phyloP scores from a whole-genome alignment of 2,888 invertebrate genomes.

The Nomada goodeniana region DNA sequence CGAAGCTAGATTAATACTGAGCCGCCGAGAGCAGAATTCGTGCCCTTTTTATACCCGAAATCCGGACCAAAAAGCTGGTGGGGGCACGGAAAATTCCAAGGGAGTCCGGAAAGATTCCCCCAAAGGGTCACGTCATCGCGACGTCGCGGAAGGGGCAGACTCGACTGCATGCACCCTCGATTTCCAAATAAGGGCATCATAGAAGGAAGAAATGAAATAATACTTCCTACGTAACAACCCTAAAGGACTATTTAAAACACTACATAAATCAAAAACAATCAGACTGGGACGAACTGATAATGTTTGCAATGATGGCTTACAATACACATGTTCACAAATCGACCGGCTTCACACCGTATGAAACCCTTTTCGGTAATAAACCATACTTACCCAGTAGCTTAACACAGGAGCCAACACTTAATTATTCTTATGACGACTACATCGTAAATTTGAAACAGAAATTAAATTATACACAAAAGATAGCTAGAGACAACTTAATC shows the following conservation, averaged over 20 bases:
- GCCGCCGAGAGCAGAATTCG: no score
- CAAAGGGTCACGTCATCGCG: no score
- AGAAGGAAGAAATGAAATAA: no score
- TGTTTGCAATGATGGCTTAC: slow-evolving; percentile 19
- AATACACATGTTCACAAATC: slow-evolving; percentile 4
- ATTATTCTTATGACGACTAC: slow-evolving; percentile 17
- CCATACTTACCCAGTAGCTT: neutral
- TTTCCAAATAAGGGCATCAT: no score
- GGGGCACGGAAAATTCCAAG: no score
- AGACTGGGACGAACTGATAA: slow-evolving; percentile 11
- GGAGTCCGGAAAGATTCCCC: no score
- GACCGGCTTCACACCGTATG: slow-evolving; percentile 5
- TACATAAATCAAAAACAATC: neutral
- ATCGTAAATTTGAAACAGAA: slow-evolving; percentile 22
- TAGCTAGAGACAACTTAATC: slow-evolving; percentile 23
- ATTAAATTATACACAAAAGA: slow-evolving; percentile 13
- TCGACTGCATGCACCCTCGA: no score
- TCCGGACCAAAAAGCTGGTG: no score
- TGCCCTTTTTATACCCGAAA: no score
- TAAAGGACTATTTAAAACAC: slow-evolving; percentile 10
- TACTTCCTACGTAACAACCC: no score
- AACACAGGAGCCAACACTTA: neutral
- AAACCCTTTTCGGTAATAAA: neutral
- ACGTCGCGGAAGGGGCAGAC: no score
- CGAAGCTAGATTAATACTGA: no score